phyloP scores from a whole-genome alignment of 1,140 invertebrate genomes.

The Drosophila tani region DNA sequence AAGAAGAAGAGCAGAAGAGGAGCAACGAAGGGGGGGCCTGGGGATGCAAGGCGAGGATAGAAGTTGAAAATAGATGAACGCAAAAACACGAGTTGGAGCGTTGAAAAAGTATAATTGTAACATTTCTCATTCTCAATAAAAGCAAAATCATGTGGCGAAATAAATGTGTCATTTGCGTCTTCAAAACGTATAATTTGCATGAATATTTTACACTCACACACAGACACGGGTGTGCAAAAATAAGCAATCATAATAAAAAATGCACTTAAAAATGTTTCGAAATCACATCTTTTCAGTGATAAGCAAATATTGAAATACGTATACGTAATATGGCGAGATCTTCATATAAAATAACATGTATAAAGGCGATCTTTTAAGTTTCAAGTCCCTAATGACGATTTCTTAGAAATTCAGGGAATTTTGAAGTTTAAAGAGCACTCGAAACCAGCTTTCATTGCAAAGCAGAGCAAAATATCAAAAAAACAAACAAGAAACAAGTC shows the following conservation, averaged over 20 bases:
- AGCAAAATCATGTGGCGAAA: slow-evolving; percentile 34
- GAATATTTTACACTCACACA: slow-evolving; percentile 1
- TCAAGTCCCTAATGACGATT: not conserved
- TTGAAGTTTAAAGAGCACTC: slow-evolving; percentile 28
- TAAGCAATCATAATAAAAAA: slow-evolving; percentile 4
- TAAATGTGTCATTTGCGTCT: slow-evolving; percentile 46
- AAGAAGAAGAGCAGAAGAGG: slow-evolving; percentile 13
- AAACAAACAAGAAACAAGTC: slow-evolving; percentile 37
- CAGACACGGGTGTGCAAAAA: not conserved
- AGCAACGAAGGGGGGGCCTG: slow-evolving; percentile 9
- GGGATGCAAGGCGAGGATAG: slow-evolving; percentile 12
- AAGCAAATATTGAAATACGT: slow-evolving; percentile 17
- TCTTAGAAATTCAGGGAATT: slow-evolving; percentile 25
- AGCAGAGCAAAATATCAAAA: slow-evolving; percentile 6
- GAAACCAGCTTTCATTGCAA: slow-evolving; percentile 47
- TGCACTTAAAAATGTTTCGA: slow-evolving; percentile 24
- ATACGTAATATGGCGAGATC: slow-evolving; percentile 12
- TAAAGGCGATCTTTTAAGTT: not conserved
- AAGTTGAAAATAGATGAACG: slow-evolving; percentile 43
- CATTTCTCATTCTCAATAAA: slow-evolving; percentile 17
- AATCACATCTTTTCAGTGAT: not conserved
- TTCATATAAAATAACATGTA: not conserved
- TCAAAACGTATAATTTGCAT: slow-evolving; percentile 16
- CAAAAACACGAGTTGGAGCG: slow-evolving; percentile 33
- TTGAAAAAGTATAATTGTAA: slow-evolving; percentile 20